These are phyloP conservation scores for Pelagia noctiluca DNA, from an alignment of 30 jellyfish, hydroid and myxozoan species.

Conservation along the genomic window DNA sequence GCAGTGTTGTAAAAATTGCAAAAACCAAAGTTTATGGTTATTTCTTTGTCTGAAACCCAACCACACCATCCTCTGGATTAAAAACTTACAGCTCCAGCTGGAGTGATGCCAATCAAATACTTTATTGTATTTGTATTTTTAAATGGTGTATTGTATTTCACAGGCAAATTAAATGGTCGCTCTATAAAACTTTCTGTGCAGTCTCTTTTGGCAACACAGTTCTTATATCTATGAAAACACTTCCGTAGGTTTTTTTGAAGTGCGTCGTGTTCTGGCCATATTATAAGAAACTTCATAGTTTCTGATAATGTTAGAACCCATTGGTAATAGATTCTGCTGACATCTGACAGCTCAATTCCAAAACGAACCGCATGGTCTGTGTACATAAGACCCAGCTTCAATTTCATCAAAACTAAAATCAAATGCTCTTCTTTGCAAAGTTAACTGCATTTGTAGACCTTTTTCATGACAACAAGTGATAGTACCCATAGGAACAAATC, in stretches of 20 bases:
- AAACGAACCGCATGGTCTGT: conserved; percentile 52
- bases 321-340: neutral
- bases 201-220: conserved; percentile 65
- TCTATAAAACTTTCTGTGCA: conserved; percentile 72
- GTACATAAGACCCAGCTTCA: conserved; percentile 41
- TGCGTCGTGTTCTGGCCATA: conserved; percentile 69
- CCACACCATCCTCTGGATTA: conserved; percentile 87
- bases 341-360: conserved; percentile 6
- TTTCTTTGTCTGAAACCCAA: conserved; percentile 68
- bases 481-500: conserved; percentile 47
- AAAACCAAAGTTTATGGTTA: conserved; percentile 55
- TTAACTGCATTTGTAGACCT: neutral
- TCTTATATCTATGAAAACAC: conserved; percentile 21
- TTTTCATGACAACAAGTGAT: conserved; percentile 7
- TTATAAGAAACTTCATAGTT: neutral
- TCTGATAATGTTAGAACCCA: conserved; percentile 34
- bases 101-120: conserved; percentile 66
- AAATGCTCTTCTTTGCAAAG: conserved; percentile 25
- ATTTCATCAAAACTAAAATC: conserved; percentile 42
- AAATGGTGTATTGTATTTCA: conserved; percentile 40
- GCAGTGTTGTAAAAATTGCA: conserved; percentile 45
- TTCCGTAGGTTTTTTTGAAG: conserved; percentile 41
- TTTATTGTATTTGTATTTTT: conserved; percentile 65
- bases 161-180: conserved; percentile 41
- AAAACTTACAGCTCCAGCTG: conserved; percentile 79